Base-by-base conservation (phyloP, 2,113 vertebrate species). In the Zosterops hypoxanthus region DNA sequence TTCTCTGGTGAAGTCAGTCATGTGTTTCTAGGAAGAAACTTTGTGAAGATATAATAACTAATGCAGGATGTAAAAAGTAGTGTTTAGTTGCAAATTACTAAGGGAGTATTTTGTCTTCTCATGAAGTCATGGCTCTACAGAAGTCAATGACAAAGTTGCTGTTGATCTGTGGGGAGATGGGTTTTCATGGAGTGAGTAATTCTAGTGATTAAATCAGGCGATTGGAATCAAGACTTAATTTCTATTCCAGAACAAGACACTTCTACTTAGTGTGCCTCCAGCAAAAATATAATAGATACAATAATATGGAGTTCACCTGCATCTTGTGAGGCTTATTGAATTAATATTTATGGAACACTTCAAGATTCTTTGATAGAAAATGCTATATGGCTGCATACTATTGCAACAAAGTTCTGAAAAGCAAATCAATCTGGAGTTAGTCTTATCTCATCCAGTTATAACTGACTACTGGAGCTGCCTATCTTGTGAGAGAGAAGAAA, bases 261-360 rank as follows among this genome's bases (percentile, higher is more conserved):
- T 95, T 97, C 52, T 87, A n/a, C 53, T 84, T 81, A 39, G 17
- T 93, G 36, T 92, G 82, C 88, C 79, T 94, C 90, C 71, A 94
- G 82, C 79, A 90, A 90, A 88, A 95, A 90, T 86, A 52, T 68
- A 92, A 57, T 88, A 86, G 60, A 44, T 88, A 70, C 80, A 95
- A 80, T 92, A 92, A 77, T 70, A 46, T 7, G 14, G 47, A 81
- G 28, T 71, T 89, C 60, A 89, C 77, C 12, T 7, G 31, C 56
- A 39, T 86, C 56, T 96, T 94, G 36, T 76, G 49, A 82, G 79
- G 61, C 65, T 94, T 91, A 91, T 76, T 89, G 85, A 91, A 82
- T 94, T 95, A 92, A 86, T 96, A 95, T 95, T 91, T 97, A 91
- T 91, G 86, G 73, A 87, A 65, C 61, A 61, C 81, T 89, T 97